Percentiles rank a stretch among this genome's conserved stretches.
Conservation (phyloP, 2,113 vertebrate genomes). For the Coryphaenoides rupestris region DNA sequence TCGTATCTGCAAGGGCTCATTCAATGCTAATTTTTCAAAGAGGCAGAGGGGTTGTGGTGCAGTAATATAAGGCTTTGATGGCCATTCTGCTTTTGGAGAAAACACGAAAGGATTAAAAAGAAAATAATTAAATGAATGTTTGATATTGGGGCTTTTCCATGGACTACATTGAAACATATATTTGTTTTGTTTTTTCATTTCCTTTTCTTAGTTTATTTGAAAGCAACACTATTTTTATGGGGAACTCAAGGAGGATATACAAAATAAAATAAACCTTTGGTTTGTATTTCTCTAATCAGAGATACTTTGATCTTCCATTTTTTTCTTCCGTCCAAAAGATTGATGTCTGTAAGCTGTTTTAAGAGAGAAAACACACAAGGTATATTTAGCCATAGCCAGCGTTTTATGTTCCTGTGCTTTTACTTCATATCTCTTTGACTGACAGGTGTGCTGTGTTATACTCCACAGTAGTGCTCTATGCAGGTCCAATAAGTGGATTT, state of each 20-base stretch:
- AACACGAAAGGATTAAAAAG: conserved; percentile 41
- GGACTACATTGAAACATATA: conserved; percentile 66
- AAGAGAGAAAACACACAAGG: conserved; percentile 53
- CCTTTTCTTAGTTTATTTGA: conserved; percentile 64
- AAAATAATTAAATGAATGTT: conserved; percentile 72
- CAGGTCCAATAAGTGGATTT: conserved; percentile 57
- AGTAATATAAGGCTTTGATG: conserved; percentile 66
- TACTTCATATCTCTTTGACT: conserved; percentile 68
- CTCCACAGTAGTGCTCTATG: conserved; percentile 69
- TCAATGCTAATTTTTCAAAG: conserved; percentile 63
- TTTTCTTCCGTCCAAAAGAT: conserved; percentile 39
- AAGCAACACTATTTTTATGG: conserved; percentile 78
- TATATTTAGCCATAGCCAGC: conserved; percentile 31
- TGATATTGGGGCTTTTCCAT: conserved; percentile 70
- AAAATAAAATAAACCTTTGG: conserved; percentile 62
- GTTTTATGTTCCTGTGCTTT: conserved; percentile 65
- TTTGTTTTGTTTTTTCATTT: conserved; percentile 57
- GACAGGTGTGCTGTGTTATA: conserved; percentile 68
- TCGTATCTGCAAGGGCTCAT: conserved; percentile 77
- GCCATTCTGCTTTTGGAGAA: conserved; percentile 54
- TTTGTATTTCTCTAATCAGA: conserved; percentile 78
- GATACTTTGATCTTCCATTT: conserved; percentile 63
- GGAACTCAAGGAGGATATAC: conserved; percentile 71
- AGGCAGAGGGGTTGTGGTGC: conserved; percentile 60
- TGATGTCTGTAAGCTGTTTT: conserved; percentile 51